Evolutionary conservation across 2,797 vertebrate genomes (phyloP), one percentile per base, ranked within the genome.

Genomic region (Peromyscus aztecus): DNA sequence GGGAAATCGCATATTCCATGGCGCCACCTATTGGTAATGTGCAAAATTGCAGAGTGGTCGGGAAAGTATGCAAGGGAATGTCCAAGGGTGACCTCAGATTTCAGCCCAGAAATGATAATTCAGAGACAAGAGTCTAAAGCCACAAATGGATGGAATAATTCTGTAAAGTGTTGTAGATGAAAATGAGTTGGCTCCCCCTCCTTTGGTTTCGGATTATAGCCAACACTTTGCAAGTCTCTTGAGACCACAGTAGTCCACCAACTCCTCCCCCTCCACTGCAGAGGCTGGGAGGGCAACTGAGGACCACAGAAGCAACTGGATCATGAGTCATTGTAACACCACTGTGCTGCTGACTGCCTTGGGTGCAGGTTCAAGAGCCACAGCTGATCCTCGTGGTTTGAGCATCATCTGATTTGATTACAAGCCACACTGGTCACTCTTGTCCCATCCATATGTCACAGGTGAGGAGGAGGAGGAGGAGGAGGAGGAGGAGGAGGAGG

Each of bases 11-110:
- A 40, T 92, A 80, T 97, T 97, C 43, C 86, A 97, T 96, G 89
- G 94, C 61, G 67, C 97, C 98, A 98, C 98, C 98, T 98, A 91
- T 97, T 93, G 97, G 90, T 87, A 7, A 43, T 3, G 6, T 19
- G 4, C 34, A 84, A 86, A 81, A 96, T 9, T 98, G 89, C 94
- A 96, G 71, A 0, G 52, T 75, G 65, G 13, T 43, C 13, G 5
- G 31, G 77, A 55, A 24, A 24, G 40, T 3, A 7, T 1, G 5
- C 31, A 73, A 43, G 46, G 21, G 63, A n/a, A 2, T 14, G 27
- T 69, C 34, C 1, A 1, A 40, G 40, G 31, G 40, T 37, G 81
- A 88, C 61, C 37, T 34, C 17, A 43, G 37, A 81, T 31, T 24
- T 80, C 23, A 9, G 37, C 9, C 11, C 3, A 0, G 13, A 4